Evolutionary conservation across 2,888 invertebrate genomes (phyloP).

Genomic region (Torymus tubicola): DNA sequence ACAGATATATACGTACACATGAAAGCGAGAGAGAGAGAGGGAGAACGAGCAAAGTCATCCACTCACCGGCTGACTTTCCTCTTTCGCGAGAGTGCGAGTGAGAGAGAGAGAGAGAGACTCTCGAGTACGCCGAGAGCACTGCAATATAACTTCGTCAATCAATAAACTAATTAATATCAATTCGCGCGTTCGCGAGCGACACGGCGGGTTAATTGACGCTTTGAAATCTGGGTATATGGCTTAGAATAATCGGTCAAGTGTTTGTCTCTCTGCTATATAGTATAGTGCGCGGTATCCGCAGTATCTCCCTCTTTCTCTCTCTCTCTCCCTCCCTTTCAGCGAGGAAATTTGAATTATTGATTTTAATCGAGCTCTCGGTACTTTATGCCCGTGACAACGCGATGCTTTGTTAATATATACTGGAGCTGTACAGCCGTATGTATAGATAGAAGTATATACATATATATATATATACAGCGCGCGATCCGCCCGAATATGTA

Average conservation of each 20-base stretch:
- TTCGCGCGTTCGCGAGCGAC: slow-evolving; percentile 5
- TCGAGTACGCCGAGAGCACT: background rate
- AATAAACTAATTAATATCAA: slow-evolving; percentile 53
- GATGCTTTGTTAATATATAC: slow-evolving; percentile 36
- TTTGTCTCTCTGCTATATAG: background rate
- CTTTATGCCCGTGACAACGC: slow-evolving; percentile 12
- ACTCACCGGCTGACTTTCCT: slow-evolving; percentile 34
- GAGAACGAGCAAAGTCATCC: background rate
- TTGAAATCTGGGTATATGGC: slow-evolving; percentile 27
- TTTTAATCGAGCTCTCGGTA: slow-evolving; percentile 38
- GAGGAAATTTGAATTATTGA: slow-evolving; percentile 52
- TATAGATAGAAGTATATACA: background rate
- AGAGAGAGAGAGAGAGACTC: background rate
- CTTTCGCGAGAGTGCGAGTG: slow-evolving; percentile 2
- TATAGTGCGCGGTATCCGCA: no score
- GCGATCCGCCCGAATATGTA: slow-evolving; percentile 23
- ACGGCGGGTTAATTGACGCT: slow-evolving; percentile 40
- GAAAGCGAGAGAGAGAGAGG: background rate
- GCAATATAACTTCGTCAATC: slow-evolving; percentile 49
- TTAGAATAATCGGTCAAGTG: slow-evolving; percentile 38
- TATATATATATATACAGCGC: background rate
- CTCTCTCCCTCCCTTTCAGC: background rate
- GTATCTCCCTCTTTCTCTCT: slow-evolving; percentile 14
- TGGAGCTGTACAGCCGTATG: no score
- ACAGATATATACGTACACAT: background rate